Evolutionary conservation across 2,113 vertebrate species (phyloP).

Genomic region (Benitochromis conjunctus): DNA sequence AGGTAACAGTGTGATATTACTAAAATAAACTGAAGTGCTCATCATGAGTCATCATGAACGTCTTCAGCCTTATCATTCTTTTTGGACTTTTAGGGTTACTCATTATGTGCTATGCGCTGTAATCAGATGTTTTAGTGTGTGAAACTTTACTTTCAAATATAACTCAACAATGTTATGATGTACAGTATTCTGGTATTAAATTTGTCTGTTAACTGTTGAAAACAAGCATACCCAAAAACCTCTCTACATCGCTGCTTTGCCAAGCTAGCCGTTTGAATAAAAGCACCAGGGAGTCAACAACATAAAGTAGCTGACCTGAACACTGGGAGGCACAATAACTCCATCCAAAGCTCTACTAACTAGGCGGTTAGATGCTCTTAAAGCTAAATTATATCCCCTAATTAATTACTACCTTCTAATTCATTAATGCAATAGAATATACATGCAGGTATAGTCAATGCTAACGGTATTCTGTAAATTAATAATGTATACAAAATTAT

Average conservation of each 20-base stretch:
- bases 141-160: background rate
- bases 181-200: background rate
- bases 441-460: background rate
- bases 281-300: constrained; percentile 15
- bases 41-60: background rate
- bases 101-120: background rate
- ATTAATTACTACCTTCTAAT: constrained; percentile 14
- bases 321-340: constrained; percentile 32
- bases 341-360: constrained; percentile 5
- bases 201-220: background rate
- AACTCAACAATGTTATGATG: background rate
- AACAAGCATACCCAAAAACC: background rate
- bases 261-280: background rate
- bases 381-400: constrained; percentile 4
- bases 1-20: background rate
- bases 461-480: background rate
- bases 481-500: background rate
- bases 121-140: background rate
- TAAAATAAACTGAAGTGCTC: background rate
- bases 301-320: constrained; percentile 45
- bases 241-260: background rate
- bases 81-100: background rate
- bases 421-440: background rate
- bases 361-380: background rate
- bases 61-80: background rate